Conservation (phyloP, 92 coral and sea anemone species). For the Palythoa grandiflora region DNA sequence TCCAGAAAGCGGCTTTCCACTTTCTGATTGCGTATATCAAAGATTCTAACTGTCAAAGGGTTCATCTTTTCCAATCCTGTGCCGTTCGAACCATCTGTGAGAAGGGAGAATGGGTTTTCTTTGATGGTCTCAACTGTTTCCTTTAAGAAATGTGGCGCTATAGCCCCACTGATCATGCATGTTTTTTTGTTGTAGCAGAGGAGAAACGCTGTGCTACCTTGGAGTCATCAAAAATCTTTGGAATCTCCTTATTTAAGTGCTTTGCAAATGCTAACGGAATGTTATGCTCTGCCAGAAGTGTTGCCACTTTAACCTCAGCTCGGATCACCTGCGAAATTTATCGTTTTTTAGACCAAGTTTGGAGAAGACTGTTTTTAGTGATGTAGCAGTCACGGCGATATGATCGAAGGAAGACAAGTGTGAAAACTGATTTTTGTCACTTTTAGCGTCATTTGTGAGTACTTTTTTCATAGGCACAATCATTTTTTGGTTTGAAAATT, state of each 20-base stretch:
- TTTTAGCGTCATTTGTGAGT: not conserved
- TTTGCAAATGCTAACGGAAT: conserved; percentile 49
- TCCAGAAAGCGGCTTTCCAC: conserved; percentile 50
- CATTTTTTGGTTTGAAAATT: not conserved
- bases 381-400: not conserved
- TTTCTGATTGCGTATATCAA: conserved; percentile 30
- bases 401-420: not conserved
- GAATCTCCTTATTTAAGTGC: conserved; percentile 13
- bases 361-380: not conserved
- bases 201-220: conserved; percentile 1
- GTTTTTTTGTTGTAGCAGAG: conserved; percentile 58
- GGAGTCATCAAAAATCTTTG: conserved; percentile 8
- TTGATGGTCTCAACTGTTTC: conserved; percentile 37
- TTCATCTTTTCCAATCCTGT: conserved; percentile 63
- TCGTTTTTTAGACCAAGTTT: conserved; percentile 6
- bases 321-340: conserved; percentile 27
- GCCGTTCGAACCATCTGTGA: conserved; percentile 50
- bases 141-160: conserved; percentile 52
- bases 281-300: conserved; percentile 40
- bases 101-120: conserved; percentile 33
- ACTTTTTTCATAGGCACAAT: not conserved
- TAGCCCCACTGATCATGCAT: conserved; percentile 55
- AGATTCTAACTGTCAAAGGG: conserved; percentile 46
- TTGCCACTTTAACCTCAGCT: conserved; percentile 47
- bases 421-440: not conserved